phyloP scores from a whole-genome alignment of 2,113 vertebrate genomes.

The Oophaga pumilio region DNA sequence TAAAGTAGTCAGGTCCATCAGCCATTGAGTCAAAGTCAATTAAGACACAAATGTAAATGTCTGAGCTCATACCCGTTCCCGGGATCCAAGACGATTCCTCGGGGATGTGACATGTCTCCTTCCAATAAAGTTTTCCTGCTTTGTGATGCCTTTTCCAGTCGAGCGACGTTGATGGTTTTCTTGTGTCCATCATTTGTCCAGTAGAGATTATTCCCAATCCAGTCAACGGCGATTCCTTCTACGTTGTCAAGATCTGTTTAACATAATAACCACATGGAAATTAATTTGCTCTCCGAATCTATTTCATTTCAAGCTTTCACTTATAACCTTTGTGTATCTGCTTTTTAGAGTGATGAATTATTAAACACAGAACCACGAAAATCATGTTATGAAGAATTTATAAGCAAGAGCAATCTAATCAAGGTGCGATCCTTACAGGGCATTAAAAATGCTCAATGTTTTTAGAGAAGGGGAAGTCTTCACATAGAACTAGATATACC shows the following conservation, averaged over 20 bases:
- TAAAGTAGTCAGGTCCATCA: constrained; percentile 8
- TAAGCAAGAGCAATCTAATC: too few relatives aligned
- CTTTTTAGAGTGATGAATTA: background rate
- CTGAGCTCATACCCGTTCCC: constrained; percentile 82
- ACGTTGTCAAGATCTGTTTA: constrained; percentile 92
- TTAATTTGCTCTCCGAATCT: background rate
- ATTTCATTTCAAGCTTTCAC: background rate
- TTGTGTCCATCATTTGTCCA: constrained; percentile 98
- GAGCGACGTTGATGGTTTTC: constrained; percentile 94
- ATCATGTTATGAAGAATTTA: too few relatives aligned
- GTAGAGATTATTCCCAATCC: constrained; percentile 96
- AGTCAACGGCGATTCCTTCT: constrained; percentile 97
- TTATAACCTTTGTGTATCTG: background rate
- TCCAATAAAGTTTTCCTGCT: constrained; percentile 92
- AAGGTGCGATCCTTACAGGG: too few relatives aligned
- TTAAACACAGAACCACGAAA: background rate
- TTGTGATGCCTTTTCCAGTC: constrained; percentile 88
- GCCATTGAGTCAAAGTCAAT: constrained; percentile 17
- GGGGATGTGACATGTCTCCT: constrained; percentile 95
- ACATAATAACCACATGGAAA: background rate
- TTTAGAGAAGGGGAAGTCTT: too few relatives aligned
- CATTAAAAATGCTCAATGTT: too few relatives aligned
- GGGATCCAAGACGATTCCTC: constrained; percentile 96
- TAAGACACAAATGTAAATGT: constrained; percentile 20
- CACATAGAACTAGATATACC: too few relatives aligned